A percentile compares a stretch with the other conserved stretches of the same genome.
phyloP scores from a whole-genome alignment of 2,113 vertebrate genomes.

The Scytalopus superciliaris region DNA sequence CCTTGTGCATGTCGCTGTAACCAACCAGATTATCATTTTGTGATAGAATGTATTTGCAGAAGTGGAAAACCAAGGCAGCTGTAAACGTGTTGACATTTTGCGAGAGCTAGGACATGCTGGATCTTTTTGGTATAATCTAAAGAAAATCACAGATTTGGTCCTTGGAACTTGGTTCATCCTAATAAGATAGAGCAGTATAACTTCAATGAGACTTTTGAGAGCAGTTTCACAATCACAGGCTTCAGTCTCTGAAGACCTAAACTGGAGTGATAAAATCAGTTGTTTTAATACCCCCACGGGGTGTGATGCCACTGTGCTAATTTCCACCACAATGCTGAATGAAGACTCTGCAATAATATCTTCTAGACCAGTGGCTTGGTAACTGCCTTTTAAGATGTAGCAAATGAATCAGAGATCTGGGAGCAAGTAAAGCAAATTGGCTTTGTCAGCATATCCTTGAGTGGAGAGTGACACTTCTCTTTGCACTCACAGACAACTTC shows the following conservation, averaged over 20 bases:
- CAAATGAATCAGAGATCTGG: slow-evolving; percentile 1
- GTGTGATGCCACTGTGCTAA: slow-evolving; percentile 40
- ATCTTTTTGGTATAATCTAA: not conserved
- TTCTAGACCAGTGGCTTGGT: slow-evolving; percentile 21
- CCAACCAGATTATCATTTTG: slow-evolving; percentile 34
- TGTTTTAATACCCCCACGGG: slow-evolving; percentile 49
- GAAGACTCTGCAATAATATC: slow-evolving; percentile 8
- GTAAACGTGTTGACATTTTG: not conserved
- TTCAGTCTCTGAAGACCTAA: slow-evolving; percentile 41
- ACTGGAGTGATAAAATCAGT: slow-evolving; percentile 32
- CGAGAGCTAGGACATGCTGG: not conserved
- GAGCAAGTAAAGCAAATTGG: slow-evolving; percentile 13
- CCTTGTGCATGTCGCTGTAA: not conserved
- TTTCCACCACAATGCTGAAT: slow-evolving; percentile 18
- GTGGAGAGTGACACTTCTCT: not conserved
- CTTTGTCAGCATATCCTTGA: slow-evolving; percentile 10
- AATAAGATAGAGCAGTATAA: slow-evolving; percentile 18
- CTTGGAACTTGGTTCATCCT: not conserved
- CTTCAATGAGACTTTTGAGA: slow-evolving; percentile 46
- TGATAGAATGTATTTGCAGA: not conserved
- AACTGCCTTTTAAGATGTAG: slow-evolving; percentile 16
- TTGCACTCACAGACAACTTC: not conserved
- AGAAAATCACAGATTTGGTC: not conserved
- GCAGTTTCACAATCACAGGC: slow-evolving; percentile 23
- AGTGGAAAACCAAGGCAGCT: not conserved